A percentile compares a stretch with the other conserved stretches of the same genome.
Conservation (phyloP, 2,888 invertebrate genomes). For the Stenotaenia linearis region DNA sequence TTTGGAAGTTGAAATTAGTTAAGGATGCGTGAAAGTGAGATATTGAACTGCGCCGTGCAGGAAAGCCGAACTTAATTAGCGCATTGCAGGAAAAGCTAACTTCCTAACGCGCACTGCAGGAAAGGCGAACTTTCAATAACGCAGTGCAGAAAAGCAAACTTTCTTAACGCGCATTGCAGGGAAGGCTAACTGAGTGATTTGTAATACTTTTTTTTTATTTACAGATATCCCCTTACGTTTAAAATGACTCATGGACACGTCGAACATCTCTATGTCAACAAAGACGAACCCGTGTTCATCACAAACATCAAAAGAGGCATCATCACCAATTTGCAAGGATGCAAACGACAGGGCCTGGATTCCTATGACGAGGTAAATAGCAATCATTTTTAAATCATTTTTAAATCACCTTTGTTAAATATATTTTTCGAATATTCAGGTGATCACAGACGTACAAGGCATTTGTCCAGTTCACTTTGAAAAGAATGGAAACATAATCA, state of each 20-base stretch:
- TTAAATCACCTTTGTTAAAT: neutral
- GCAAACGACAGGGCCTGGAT: neutral
- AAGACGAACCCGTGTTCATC: slow-evolving; percentile 36
- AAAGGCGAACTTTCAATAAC: too few species aligned
- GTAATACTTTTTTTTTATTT: too few species aligned
- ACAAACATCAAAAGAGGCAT: slow-evolving; percentile 39
- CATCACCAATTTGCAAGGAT: slow-evolving; percentile 36
- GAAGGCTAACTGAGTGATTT: neutral
- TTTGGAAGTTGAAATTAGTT: neutral
- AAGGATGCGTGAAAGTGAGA: too few species aligned
- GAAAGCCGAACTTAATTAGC: too few species aligned
- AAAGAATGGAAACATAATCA: slow-evolving; percentile 1
- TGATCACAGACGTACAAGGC: slow-evolving; percentile 32
- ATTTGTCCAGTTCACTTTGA: slow-evolving; percentile 35
- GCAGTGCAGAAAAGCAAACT: too few species aligned
- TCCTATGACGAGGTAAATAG: neutral
- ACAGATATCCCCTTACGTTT: slow-evolving; percentile 37
- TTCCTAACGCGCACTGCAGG: too few species aligned
- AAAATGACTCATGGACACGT: slow-evolving; percentile 36
- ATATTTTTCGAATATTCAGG: neutral
- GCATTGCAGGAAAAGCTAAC: too few species aligned
- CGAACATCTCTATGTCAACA: slow-evolving; percentile 28
- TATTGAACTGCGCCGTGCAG: too few species aligned
- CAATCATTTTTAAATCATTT: neutral
- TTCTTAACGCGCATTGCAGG: too few species aligned